Evolutionary conservation across 2,797 vertebrate species (phyloP).

Genomic region (Cuculus canorus): DNA sequence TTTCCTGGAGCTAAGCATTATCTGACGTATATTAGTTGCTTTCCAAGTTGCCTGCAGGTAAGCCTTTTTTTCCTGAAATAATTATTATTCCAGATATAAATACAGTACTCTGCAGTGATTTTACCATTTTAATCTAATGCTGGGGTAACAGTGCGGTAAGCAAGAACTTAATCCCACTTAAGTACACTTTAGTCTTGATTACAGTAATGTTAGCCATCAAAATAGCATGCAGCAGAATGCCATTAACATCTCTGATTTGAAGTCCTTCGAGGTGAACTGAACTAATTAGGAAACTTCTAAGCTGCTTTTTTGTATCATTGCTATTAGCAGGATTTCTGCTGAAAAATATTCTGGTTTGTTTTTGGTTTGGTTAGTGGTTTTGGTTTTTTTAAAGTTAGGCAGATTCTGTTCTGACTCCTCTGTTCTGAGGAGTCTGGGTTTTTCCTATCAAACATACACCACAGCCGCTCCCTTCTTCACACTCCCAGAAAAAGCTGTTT

Average conservation of each 20-base stretch:
- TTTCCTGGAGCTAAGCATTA: background rate
- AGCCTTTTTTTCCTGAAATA: background rate
- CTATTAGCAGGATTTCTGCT: background rate
- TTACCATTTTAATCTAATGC: background rate
- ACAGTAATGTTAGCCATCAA: background rate
- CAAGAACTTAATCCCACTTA: background rate
- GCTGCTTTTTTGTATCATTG: background rate
- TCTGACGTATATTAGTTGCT: background rate
- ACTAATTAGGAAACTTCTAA: background rate
- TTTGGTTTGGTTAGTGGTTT: background rate
- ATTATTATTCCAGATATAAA: background rate
- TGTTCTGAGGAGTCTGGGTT: background rate
- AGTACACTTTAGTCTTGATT: background rate
- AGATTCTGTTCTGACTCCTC: background rate
- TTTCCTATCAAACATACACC: background rate
- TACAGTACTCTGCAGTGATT: background rate
- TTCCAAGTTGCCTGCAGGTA: background rate
- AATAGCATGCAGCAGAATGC: background rate
- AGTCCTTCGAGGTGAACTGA: background rate
- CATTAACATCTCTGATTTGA: background rate
- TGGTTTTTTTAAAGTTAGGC: background rate
- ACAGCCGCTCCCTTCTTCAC: background rate
- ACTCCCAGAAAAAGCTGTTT: background rate
- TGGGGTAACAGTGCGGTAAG: background rate
- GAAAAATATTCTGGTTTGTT: background rate